Evolutionary conservation across 2,888 invertebrate species (phyloP).

Genomic region (Leucophenga maculata): DNA sequence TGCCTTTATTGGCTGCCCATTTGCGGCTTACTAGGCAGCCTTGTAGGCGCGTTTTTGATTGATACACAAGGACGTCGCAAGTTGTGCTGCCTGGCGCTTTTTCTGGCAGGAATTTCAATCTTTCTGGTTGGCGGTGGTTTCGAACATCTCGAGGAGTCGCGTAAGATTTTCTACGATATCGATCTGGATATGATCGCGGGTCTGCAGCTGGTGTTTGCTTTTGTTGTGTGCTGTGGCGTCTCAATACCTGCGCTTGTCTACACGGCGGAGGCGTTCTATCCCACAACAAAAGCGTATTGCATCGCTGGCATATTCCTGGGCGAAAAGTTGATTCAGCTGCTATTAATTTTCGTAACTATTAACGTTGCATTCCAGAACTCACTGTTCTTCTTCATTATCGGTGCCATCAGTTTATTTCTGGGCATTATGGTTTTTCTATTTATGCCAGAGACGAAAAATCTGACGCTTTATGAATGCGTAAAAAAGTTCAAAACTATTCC

Average conservation of each 20-base stretch:
- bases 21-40: slow-evolving; percentile 63
- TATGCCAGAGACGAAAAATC: slow-evolving; percentile 64
- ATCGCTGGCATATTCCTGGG: slow-evolving; percentile 56
- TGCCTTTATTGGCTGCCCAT: slow-evolving; percentile 61
- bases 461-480: slow-evolving; percentile 63
- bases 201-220: slow-evolving; percentile 62
- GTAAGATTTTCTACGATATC: slow-evolving; percentile 52
- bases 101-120: slow-evolving; percentile 58
- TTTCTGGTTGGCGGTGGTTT: slow-evolving; percentile 67
- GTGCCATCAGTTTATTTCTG: slow-evolving; percentile 55
- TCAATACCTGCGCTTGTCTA: slow-evolving; percentile 63
- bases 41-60: slow-evolving; percentile 58
- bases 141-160: slow-evolving; percentile 51
- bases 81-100: slow-evolving; percentile 57
- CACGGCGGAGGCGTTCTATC: slow-evolving; percentile 65
- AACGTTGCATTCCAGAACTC: slow-evolving; percentile 49
- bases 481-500: slow-evolving; percentile 62
- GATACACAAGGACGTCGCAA: slow-evolving; percentile 64
- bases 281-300: slow-evolving; percentile 58
- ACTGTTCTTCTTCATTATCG: slow-evolving; percentile 61
- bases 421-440: slow-evolving; percentile 59
- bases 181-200: slow-evolving; percentile 55
- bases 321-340: slow-evolving; percentile 62
- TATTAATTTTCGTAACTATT: slow-evolving; percentile 52
- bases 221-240: slow-evolving; percentile 61